A percentile compares a stretch with the other conserved stretches of the same genome.
Evolutionary conservation across 2,113 vertebrate genomes (phyloP).

Genomic region (Salvator merianae): DNA sequence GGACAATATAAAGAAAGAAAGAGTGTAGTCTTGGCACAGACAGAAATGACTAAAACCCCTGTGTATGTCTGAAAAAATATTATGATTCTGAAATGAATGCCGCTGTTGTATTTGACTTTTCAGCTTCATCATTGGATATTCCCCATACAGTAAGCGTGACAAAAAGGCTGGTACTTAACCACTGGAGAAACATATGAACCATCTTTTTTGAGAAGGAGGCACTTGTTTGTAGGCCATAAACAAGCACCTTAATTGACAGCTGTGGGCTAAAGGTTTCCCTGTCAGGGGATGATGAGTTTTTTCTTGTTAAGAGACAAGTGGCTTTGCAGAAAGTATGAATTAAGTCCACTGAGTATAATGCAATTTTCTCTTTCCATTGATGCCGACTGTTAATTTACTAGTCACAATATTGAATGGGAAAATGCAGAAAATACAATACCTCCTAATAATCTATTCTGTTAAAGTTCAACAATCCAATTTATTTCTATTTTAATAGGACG

Average conservation of each 20-base stretch:
- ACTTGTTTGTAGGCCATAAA: slow-evolving; percentile 17
- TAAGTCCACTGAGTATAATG: neutral
- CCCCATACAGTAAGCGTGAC: neutral
- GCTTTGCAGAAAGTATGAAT: slow-evolving; percentile 17
- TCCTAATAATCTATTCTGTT: slow-evolving; percentile 5
- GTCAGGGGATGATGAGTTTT: slow-evolving; percentile 14
- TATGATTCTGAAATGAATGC: slow-evolving; percentile 20
- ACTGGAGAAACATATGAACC: neutral
- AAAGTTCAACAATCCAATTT: slow-evolving; percentile 48
- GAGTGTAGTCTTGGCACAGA: neutral
- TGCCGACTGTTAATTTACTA: slow-evolving; percentile 8
- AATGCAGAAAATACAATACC: slow-evolving; percentile 8
- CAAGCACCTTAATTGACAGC: slow-evolving; percentile 20
- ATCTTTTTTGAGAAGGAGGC: slow-evolving; percentile 1
- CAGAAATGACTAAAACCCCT: neutral
- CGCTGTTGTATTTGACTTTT: neutral
- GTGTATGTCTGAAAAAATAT: neutral
- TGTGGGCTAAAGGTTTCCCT: slow-evolving; percentile 1
- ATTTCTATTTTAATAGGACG: slow-evolving; percentile 54
- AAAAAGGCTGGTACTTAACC: neutral
- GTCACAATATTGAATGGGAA: slow-evolving; percentile 18
- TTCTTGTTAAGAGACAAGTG: slow-evolving; percentile 34
- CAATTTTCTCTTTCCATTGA: slow-evolving; percentile 13
- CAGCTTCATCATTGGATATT: neutral
- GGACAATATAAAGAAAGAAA: neutral